Evolutionary conservation across 2,113 vertebrate species (phyloP).

Genomic region (Chloroceryle aenea): DNA sequence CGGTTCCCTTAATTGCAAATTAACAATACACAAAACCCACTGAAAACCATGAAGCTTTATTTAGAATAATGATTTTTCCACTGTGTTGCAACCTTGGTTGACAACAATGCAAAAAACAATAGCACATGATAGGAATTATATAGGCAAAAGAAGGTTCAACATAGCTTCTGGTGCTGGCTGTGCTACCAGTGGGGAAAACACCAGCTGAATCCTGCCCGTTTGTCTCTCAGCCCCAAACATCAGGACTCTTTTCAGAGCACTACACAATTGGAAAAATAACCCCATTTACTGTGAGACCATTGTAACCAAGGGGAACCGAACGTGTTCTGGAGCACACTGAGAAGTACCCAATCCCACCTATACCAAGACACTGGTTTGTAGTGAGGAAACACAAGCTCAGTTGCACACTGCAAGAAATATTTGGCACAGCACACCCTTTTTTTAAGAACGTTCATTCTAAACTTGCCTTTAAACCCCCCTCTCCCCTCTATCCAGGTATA

Average conservation of each 20-base stretch:
- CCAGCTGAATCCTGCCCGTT: not conserved
- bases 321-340: not conserved
- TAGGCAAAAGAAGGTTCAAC: not conserved
- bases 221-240: not conserved
- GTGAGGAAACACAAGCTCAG: not conserved
- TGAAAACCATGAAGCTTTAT: not conserved
- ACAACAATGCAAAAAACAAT: not conserved
- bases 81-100: not conserved
- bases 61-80: constrained; percentile 52
- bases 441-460: not conserved
- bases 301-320: not conserved
- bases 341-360: not conserved
- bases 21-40: not conserved
- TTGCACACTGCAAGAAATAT: not conserved
- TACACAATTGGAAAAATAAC: not conserved
- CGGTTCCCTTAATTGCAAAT: not conserved
- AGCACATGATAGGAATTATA: not conserved
- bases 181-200: not conserved
- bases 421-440: fast-evolving
- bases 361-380: not conserved
- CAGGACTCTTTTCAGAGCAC: not conserved
- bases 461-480: not conserved
- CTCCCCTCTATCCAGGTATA: not conserved
- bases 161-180: not conserved
- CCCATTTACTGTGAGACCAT: not conserved